A percentile compares a stretch with the other conserved stretches of the same genome.
These are phyloP conservation scores for Todiramphus saurophagus DNA, from an alignment of 2,113 vertebrate species.

Conservation along the genomic window DNA sequence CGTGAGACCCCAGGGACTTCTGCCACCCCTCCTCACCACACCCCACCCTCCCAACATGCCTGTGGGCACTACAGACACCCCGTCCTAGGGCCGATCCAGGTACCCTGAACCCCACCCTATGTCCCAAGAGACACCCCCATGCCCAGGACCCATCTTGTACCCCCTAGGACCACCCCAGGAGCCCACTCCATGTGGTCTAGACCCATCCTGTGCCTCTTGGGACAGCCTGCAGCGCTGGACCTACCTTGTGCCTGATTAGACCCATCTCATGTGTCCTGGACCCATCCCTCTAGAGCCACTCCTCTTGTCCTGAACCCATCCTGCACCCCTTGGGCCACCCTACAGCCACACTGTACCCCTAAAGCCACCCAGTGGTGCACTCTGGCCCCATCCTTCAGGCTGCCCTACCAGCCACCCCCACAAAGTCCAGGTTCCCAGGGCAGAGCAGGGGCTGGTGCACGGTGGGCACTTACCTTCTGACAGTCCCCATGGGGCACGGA, in stretches of 20 bases:
- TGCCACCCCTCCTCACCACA: not conserved
- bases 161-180: too few relatives aligned
- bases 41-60: fast-evolving
- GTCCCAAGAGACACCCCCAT: fast-evolving
- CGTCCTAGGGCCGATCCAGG: not conserved
- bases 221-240: not conserved
- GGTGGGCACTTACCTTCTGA: conserved; percentile 71
- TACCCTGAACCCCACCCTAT: not conserved
- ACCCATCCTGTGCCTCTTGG: not conserved
- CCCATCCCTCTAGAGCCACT: fast-evolving
- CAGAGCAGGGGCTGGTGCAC: not conserved
- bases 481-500: not conserved
- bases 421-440: not conserved
- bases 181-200: too few relatives aligned
- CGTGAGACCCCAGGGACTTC: not conserved
- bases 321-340: not conserved
- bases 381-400: not conserved
- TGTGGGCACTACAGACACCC: not conserved
- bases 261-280: not conserved
- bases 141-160: not conserved
- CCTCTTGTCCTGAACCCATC: not conserved
- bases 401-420: not conserved
- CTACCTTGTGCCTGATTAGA: too few relatives aligned
- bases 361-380: not conserved
- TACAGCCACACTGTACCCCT: not conserved